Evolutionary conservation across 2,797 vertebrate species (phyloP).

Genomic region (Chelidonichthys spinosus): DNA sequence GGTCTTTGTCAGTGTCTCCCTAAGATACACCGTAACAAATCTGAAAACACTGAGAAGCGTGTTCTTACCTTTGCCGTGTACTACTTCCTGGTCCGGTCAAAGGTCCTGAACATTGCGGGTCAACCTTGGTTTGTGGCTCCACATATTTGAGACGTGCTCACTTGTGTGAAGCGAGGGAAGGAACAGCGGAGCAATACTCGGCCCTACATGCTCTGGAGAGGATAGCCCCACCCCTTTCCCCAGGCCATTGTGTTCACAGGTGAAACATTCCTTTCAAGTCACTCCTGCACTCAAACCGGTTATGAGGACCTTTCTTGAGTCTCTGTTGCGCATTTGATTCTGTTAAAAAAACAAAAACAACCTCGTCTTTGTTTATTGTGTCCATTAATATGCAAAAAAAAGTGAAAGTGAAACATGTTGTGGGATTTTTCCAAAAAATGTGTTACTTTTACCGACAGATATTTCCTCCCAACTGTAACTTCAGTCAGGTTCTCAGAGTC

Average conservation of each 20-base stretch:
- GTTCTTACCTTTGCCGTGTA: conserved; percentile 57
- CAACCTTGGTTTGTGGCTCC: conserved; percentile 29
- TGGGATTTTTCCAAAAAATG: conserved; percentile 4
- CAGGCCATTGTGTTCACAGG: conserved; percentile 60
- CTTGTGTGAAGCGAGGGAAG: conserved; percentile 71
- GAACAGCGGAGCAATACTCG: conserved; percentile 39
- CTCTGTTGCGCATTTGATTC: not conserved
- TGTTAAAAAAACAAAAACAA: not conserved
- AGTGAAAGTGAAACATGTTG: conserved; percentile 23
- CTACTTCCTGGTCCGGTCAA: conserved; percentile 26
- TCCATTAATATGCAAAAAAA: not conserved
- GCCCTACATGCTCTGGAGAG: conserved; percentile 27
- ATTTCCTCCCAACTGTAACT: not conserved
- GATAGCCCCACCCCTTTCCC: conserved; percentile 66
- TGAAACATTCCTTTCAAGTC: conserved; percentile 60
- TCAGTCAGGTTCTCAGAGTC: not conserved
- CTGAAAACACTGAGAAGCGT: not conserved
- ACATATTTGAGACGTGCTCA: conserved; percentile 54
- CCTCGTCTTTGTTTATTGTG: not conserved
- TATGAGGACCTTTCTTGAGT: conserved; percentile 6
- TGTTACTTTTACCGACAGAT: not conserved
- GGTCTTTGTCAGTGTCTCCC: not conserved
- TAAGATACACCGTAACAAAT: not conserved
- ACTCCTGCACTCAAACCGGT: conserved; percentile 53
- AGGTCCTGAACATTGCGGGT: conserved; percentile 22